Percentiles rank a stretch among this genome's conserved stretches.
phyloP scores from a whole-genome alignment of 2,888 invertebrate genomes.

The Orthosia incerta region DNA sequence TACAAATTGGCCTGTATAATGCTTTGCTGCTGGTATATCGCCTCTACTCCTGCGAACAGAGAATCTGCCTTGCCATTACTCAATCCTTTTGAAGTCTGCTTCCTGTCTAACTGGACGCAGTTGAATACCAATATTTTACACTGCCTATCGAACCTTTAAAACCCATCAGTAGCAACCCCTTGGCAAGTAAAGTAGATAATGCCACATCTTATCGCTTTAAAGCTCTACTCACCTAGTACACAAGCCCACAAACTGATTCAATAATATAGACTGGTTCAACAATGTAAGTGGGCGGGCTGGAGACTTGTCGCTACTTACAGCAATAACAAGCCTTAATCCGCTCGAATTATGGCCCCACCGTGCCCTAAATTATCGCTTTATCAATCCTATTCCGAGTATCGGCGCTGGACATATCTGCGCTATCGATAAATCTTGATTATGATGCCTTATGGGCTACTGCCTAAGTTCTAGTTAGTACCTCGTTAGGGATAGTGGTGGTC shows the following conservation, averaged over 20 bases:
- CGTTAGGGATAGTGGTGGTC: conserved; percentile 11
- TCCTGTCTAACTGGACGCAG: too few relatives aligned
- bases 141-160: too few relatives aligned
- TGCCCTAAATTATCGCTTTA: conserved; percentile 61
- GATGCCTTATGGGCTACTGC: conserved; percentile 42
- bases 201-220: background rate
- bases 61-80: too few relatives aligned
- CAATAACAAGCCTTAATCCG: conserved; percentile 62
- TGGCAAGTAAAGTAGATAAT: too few relatives aligned
- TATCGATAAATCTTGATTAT: conserved; percentile 57
- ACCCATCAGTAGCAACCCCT: too few relatives aligned
- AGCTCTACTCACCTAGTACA: background rate
- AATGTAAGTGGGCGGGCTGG: conserved; percentile 56
- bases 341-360: conserved; percentile 55
- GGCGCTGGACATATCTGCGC: conserved; percentile 48
- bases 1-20: background rate
- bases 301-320: conserved; percentile 51
- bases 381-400: conserved; percentile 53
- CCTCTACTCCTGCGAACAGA: background rate
- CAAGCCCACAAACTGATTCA: conserved; percentile 33
- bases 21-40: background rate
- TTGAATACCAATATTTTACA: too few relatives aligned
- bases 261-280: conserved; percentile 49
- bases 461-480: conserved; percentile 37
- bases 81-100: too few relatives aligned